Percentiles rank a stretch among this genome's conserved stretches.
phyloP scores from a whole-genome alignment of 2,797 vertebrate species.

The Borostomias antarcticus region DNA sequence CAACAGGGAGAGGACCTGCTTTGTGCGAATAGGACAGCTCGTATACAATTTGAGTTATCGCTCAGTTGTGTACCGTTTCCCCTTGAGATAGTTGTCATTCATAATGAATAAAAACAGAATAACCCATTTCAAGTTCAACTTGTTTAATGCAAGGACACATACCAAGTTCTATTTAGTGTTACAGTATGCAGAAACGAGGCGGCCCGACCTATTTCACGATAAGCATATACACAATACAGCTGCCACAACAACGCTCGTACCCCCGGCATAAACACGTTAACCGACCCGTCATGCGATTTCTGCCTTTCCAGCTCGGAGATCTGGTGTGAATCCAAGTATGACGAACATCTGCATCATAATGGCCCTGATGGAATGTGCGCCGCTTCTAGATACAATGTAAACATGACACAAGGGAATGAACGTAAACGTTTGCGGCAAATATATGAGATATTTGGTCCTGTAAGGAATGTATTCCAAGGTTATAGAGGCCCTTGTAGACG shows the following conservation, averaged over 20 bases:
- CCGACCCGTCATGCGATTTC: not conserved
- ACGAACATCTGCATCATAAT: not conserved
- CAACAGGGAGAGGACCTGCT: too few species aligned
- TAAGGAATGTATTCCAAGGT: not conserved
- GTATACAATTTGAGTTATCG: too few species aligned
- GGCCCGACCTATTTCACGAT: not conserved
- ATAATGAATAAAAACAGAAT: not conserved
- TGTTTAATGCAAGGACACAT: constrained; percentile 10
- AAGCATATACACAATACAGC: not conserved
- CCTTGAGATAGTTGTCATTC: too few species aligned
- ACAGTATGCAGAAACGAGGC: not conserved
- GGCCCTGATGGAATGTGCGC: not conserved
- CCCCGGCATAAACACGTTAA: not conserved
- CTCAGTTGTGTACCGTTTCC: too few species aligned
- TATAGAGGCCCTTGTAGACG: not conserved
- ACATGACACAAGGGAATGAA: not conserved
- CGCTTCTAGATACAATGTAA: not conserved
- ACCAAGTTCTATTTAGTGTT: constrained; percentile 11
- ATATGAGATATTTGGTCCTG: not conserved
- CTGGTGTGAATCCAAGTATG: too few species aligned
- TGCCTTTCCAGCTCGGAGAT: not conserved
- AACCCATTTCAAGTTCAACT: not conserved
- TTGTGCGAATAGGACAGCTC: too few species aligned
- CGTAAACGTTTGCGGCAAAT: too few species aligned
- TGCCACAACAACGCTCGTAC: not conserved